Base-by-base conservation (phyloP, 35 echinoderm and acorn worm genomes). In the Eucidaris tribuloides region DNA sequence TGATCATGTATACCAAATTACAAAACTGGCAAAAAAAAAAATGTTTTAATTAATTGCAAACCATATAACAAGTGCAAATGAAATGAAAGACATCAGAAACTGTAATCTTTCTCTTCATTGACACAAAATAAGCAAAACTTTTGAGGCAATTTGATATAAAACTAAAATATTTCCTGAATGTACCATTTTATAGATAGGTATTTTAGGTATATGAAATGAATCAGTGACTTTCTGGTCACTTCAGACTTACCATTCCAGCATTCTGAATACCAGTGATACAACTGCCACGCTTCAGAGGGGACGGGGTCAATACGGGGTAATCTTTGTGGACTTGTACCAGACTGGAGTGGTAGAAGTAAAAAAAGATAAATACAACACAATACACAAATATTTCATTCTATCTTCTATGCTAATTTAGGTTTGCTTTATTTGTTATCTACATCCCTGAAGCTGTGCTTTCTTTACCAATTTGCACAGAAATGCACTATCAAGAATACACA, bases 251-350 rank as follows among this genome's bases (percentile, higher is more conserved):
- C 89, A 81, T 88, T 81, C 94, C 94, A 97, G 79, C 85, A 92
- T 59, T 85, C 87, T 29, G 64, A 78, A 70, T 90, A 99, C 96
- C 96, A 99, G 44, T 99, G 96, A 78, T 86, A 89, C 6, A 99
- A 61, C 74, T 99, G 96, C 96, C 90, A 99, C 9, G 82, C 91
- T 76, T 99, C 91, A 46, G 45, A 29, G 14, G 96, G 91, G n/a
- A 89, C 25, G 3, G 72, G 31, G 5, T 64, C 70, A 4, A 97
- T 80, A 1, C 90, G 94, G 3, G 81, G 80, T 42, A 89, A 79
- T 20, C 89, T 62, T 33, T 71, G 55, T 3, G 86, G 79, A 9
- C 72, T 60, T 35, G 79, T 97, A n/a, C 94, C 94, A 31, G 90
- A 97, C 94, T 97, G 86, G 5, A 74, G 0, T 35, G 18, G 37